A percentile compares a stretch with the other conserved stretches of the same genome.
phyloP scores from a whole-genome alignment of 2,888 invertebrate species.

The Pterostichus niger region DNA sequence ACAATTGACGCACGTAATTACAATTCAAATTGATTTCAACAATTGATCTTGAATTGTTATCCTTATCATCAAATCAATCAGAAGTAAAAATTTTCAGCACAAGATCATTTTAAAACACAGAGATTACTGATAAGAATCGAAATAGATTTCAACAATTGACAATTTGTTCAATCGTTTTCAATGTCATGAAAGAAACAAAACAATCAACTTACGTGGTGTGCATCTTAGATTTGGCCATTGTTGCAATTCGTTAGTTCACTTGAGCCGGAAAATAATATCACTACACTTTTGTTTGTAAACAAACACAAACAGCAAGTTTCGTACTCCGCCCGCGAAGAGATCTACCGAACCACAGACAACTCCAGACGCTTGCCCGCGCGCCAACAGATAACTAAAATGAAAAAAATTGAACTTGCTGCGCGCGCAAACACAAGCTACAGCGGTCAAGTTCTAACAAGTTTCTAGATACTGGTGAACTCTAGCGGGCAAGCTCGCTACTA shows the following conservation, averaged over 20 bases:
- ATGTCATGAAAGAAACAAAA: not conserved
- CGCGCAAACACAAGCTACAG: conserved; percentile 31
- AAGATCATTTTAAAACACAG: no score
- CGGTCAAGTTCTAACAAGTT: not conserved
- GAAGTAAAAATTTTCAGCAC: no score
- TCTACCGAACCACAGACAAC: conserved; percentile 30
- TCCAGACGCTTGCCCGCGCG: conserved; percentile 54
- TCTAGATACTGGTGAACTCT: conserved; percentile 35
- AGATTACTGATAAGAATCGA: no score
- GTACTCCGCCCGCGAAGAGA: conserved; percentile 27
- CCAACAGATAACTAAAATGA: conserved; percentile 64
- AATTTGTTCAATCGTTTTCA: not conserved
- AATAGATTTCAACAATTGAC: no score
- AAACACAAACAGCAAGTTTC: conserved; percentile 54
- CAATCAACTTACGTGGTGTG: conserved; percentile 60
- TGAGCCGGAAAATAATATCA: conserved; percentile 20
- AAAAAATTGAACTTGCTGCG: conserved; percentile 56
- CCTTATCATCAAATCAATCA: not conserved
- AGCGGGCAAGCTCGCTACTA: conserved; percentile 21
- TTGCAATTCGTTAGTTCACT: conserved; percentile 8
- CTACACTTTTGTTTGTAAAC: conserved; percentile 62
- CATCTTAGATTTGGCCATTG: conserved; percentile 64
- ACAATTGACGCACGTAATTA: no score
- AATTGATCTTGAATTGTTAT: conserved; percentile 1
- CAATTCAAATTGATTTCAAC: not conserved